Conservation (phyloP, 2,797 vertebrate species). For the Galaxias olidus region DNA sequence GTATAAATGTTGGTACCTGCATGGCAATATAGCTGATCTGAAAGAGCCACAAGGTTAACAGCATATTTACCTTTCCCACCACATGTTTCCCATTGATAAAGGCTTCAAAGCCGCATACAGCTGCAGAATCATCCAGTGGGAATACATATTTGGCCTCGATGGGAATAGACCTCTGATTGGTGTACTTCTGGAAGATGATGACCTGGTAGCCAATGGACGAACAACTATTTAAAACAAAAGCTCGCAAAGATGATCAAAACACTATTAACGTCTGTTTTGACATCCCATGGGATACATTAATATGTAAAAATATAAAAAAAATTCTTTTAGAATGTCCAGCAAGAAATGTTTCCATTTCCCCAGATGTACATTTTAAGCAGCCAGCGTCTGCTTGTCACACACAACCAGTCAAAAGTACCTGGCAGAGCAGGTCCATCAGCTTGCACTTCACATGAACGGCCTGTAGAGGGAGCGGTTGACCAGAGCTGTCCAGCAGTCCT, state of each 20-base stretch:
- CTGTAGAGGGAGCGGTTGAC: constrained; percentile 80
- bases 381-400: background rate
- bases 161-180: constrained; percentile 73
- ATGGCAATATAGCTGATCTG: too few species aligned
- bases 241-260: too few species aligned
- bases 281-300: too few species aligned
- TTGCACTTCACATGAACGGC: constrained; percentile 79
- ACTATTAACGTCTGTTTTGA: too few species aligned
- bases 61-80: constrained; percentile 80
- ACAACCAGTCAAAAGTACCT: constrained; percentile 63
- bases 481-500: constrained; percentile 77
- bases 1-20: too few species aligned
- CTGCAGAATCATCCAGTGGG: constrained; percentile 84
- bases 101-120: constrained; percentile 90
- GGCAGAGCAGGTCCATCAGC: constrained; percentile 82
- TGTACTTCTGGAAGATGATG: constrained; percentile 86
- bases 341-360: too few species aligned
- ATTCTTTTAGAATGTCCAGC: too few species aligned
- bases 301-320: too few species aligned
- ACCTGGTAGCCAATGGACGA: constrained; percentile 66
- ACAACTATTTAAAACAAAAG: background rate
- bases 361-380: background rate
- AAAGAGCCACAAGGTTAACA: background rate
- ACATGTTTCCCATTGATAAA: constrained; percentile 90
- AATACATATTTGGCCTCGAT: constrained; percentile 91